Evolutionary conservation across 2,888 invertebrate genomes (phyloP), one percentile per base, ranked within the genome.

Genomic region (Hypomecis punctinalis): DNA sequence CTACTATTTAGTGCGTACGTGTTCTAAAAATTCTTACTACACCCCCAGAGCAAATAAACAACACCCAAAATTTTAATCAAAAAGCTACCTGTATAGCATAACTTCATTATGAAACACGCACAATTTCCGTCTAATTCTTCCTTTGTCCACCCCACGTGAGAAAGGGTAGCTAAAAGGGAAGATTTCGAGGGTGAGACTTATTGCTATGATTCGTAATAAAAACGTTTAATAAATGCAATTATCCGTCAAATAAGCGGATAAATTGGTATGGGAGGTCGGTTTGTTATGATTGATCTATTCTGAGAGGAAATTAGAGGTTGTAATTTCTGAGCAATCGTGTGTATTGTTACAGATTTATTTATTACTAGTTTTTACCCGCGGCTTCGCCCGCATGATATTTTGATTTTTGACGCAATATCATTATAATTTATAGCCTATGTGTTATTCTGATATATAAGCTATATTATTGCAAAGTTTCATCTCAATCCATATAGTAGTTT

Each of bases 51-150:
- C n/a, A n/a, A n/a, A n/a, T n/a, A n/a, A n/a, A n/a, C n/a, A n/a
- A n/a, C n/a, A n/a, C n/a, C 23, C 23, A 23, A 23, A 23, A 23
- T 1, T 23, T 23, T 23, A 23, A 23, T 23, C 37, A 37, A 51
- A 9, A 11, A n/a, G 13, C 8, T 37, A 37, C 42, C 40, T 42
- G 10, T 7, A 40, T 36, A 23, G n/a, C 0, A 4, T 70, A 74
- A 77, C 76, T 67, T 74, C 71, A 64, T 76, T 75, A 76, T 68
- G 59, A 66, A 67, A 58, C 69, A 72, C 73, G 73, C 67, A 74
- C 75, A 76, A 78, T 78, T 77, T 70, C 60, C 54, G 69, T 68
- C 66, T 76, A 76, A 77, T 77, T 71, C 62, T 35, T 55, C 52
- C 54, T 71, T 76, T 76, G 76, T 76, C 54, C 57, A 58, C 63